Base-by-base conservation (phyloP, 2,888 invertebrate genomes). In the Scelioninae gen. 1 region DNA sequence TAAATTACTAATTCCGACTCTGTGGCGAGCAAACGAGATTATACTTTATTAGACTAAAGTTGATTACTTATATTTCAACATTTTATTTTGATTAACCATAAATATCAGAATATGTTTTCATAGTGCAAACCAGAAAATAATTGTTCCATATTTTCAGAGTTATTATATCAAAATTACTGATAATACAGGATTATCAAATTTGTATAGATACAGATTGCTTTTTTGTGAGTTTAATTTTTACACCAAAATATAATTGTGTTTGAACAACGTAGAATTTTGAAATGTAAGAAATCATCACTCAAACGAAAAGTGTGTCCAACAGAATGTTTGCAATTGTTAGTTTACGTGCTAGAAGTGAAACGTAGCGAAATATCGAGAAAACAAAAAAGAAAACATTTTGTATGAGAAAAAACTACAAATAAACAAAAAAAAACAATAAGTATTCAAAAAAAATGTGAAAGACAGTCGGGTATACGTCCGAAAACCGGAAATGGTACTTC, bases 401-500 rank as follows among this genome's bases (percentile, higher is more conserved):
- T 81, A 86, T 71, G 76, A 80, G 47, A 71, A 80, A 31, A 47
- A 51, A 40, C 29, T 69, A 76, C 32, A 72, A 58, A 85, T 45
- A 74, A 65, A 63, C 23, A 51, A 55, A 60, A 43, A 43, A 69
- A 78, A 15, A 49, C 32, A 51, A 68, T 53, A 78, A 63, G 56
- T 58, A 69, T 55, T n/a, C n/a, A n/a, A n/a, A n/a, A 68, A 49
- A 74, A 68, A 80, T 63, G 72, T 72, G 53, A 51, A 63, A 72
- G 38, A 81, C 71, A 69, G 83, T 68, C 49, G 80, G 76, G 38
- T 56, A 53, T 63, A 75, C 82, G 86, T 88, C 87, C 87, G 78
- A 87, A 88, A 90, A 90, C 88, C 88, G 90, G 90, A 89, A 90
- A 90, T 90, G 88, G 87, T 69, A 55, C 62, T 69, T 82, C 72